Percentiles rank a stretch among this genome's conserved stretches.
Evolutionary conservation across 2,888 invertebrate genomes (phyloP).

Genomic region (Amaurobius ferox): DNA sequence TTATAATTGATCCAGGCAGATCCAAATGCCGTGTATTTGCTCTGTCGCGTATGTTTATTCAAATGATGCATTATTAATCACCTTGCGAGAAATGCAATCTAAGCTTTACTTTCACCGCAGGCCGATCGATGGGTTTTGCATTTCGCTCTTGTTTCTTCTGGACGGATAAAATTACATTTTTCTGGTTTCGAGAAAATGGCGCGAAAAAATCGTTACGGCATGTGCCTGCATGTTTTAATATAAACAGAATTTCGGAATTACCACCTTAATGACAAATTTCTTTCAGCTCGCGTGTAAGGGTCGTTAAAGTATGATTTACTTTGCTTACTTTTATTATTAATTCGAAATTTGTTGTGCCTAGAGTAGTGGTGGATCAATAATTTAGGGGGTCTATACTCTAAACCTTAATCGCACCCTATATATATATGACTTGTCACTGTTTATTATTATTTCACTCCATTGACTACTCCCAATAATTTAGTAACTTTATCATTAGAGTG

Average conservation of each 20-base stretch:
- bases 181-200: background rate
- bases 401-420: too few relatives aligned
- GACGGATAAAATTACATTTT: conserved; percentile 7
- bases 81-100: conserved; percentile 5
- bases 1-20: conserved; percentile 9
- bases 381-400: too few relatives aligned
- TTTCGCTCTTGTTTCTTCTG: background rate
- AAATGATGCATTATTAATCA: conserved; percentile 14
- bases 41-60: conserved; percentile 16
- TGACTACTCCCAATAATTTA: too few relatives aligned
- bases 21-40: conserved; percentile 12
- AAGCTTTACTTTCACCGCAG: background rate
- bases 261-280: background rate
- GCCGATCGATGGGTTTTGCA: conserved; percentile 6
- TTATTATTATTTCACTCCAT: too few relatives aligned
- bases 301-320: background rate
- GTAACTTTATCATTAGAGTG: too few relatives aligned
- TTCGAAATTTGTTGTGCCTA: too few relatives aligned
- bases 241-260: conserved; percentile 2
- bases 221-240: background rate
- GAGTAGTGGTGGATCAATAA: too few relatives aligned
- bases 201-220: background rate
- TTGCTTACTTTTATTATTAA: too few relatives aligned
- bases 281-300: background rate
- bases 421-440: too few relatives aligned